Evolutionary conservation across 2,888 invertebrate genomes (phyloP), one percentile per base, ranked within the genome.

Genomic region (Labia minor): DNA sequence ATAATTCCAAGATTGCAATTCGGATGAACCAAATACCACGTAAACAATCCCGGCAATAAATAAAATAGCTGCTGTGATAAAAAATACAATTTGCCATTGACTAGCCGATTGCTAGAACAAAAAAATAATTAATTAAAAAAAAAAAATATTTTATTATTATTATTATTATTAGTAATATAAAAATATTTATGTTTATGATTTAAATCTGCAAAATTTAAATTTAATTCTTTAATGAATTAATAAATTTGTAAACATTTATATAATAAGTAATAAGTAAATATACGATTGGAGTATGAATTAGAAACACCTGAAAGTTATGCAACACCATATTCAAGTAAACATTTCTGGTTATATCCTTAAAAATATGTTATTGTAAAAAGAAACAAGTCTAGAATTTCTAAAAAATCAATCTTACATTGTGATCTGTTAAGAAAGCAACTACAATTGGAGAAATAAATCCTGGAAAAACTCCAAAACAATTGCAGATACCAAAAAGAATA

Each of bases 321-420:
- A n/a, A n/a, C n/a, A n/a, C n/a, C n/a, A n/a, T n/a, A n/a, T n/a
- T n/a, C n/a, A n/a, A n/a, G n/a, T n/a, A n/a, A n/a, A n/a, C n/a
- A n/a, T n/a, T n/a, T n/a, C n/a, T n/a, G 33, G 33, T 33, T 8
- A 33, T 33, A 33, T 33, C 33, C 6, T 49, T 49, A 8, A 2
- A 49, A 49, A 10, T n/a, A n/a, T n/a, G n/a, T n/a, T n/a, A 10
- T 14, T 49, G 14, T 3, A 14, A 49, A 3, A 14, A 14, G 67
- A 70, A 80, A n/a, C n/a, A n/a, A n/a, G n/a, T n/a, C n/a, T n/a
- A n/a, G n/a, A n/a, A n/a, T n/a, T n/a, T n/a, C n/a, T n/a, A n/a
- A n/a, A n/a, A n/a, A n/a, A n/a, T n/a, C n/a, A n/a, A n/a, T n/a
- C 83, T 82, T 76, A 86, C 86, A 74, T 86, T 85, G 71, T 82